phyloP scores from a whole-genome alignment of 2,888 invertebrate species.

The Horisme vitalbata region DNA sequence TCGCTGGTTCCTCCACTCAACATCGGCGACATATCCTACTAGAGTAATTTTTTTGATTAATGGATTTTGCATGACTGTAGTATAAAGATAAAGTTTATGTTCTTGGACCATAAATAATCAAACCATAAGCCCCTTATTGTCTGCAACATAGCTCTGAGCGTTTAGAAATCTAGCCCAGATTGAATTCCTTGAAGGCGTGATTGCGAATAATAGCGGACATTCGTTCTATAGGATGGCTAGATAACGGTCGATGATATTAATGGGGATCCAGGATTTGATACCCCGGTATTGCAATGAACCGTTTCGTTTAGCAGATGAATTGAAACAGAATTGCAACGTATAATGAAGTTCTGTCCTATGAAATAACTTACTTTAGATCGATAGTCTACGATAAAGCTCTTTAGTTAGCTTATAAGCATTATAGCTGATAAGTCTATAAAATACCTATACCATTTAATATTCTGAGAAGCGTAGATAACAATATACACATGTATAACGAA shows the following conservation, averaged over 20 bases:
- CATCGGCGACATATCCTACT: too few species aligned
- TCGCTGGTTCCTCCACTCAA: too few species aligned
- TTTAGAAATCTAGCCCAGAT: conserved; percentile 58
- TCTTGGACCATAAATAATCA: conserved; percentile 33
- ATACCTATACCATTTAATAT: too few species aligned
- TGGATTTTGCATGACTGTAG: too few species aligned
- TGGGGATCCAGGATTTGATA: conserved; percentile 31
- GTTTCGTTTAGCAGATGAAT: conserved; percentile 8
- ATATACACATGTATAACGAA: too few species aligned
- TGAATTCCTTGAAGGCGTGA: conserved; percentile 58
- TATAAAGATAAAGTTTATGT: conserved; percentile 17
- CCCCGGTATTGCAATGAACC: conserved; percentile 23
- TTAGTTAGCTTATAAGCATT: too few species aligned
- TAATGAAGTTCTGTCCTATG: conserved; percentile 4
- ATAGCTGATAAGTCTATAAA: too few species aligned
- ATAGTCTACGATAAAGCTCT: too few species aligned
- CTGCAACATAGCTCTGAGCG: conserved; percentile 47
- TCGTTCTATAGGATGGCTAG: conserved; percentile 23
- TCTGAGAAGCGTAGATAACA: too few species aligned
- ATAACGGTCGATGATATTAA: conserved; percentile 51
- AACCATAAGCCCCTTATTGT: conserved; percentile 42
- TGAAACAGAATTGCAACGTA: conserved; percentile 12
- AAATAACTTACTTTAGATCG: too few species aligned
- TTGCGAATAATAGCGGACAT: conserved; percentile 49
- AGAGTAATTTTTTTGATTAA: too few species aligned